These are phyloP conservation scores for Rousettus madagascariensis DNA, from an alignment of 2,797 vertebrate genomes.

Conservation along the genomic window DNA sequence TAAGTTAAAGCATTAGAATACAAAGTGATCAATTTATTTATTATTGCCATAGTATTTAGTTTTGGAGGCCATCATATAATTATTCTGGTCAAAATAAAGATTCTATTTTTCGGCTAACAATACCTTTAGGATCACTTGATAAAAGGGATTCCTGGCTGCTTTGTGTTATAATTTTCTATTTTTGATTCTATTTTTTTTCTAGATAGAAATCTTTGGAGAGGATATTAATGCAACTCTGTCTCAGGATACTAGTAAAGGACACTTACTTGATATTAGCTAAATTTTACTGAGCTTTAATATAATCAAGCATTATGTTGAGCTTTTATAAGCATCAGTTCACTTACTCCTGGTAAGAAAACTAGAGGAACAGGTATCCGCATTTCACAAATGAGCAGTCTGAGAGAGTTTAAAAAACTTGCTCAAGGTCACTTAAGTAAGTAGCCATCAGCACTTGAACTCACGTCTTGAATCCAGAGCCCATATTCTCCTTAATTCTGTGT, in stretches of 20 bases:
- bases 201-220: background rate
- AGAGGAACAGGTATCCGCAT: background rate
- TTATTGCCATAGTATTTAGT: background rate
- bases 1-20: background rate
- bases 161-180: background rate
- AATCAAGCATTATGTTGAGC: background rate
- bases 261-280: background rate
- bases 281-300: background rate
- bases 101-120: background rate
- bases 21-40: background rate
- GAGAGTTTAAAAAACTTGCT: background rate
- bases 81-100: background rate
- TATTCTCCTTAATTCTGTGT: background rate
- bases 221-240: background rate
- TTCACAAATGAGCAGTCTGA: background rate
- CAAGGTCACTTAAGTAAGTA: background rate
- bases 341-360: background rate
- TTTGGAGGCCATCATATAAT: background rate
- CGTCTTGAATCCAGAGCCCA: background rate
- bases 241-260: background rate
- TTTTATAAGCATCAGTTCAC: background rate
- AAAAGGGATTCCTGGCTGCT: background rate
- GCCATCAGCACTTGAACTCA: background rate
- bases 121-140: background rate
- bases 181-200: background rate